phyloP scores from a whole-genome alignment of 2,797 vertebrate species.

The Sebastes cheni region DNA sequence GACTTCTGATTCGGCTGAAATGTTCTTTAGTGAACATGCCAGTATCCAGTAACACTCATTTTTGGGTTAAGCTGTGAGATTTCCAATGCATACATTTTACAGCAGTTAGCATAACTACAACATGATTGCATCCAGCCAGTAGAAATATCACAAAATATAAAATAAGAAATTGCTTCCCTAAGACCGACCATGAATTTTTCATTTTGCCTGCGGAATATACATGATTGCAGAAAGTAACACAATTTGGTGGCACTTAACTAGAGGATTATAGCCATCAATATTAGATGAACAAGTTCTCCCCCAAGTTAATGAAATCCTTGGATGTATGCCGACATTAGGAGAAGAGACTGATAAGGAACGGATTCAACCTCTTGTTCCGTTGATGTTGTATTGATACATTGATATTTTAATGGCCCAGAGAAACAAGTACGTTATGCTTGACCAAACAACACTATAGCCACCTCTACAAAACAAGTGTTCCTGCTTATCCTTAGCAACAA shows the following conservation, averaged over 20 bases:
- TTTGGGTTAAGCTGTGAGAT: neutral
- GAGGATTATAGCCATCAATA: constrained; percentile 82
- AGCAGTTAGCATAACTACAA: constrained; percentile 43
- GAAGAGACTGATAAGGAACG: constrained; percentile 48
- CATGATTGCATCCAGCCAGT: constrained; percentile 44
- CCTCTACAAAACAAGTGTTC: neutral
- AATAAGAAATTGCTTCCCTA: constrained; percentile 54
- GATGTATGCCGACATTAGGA: constrained; percentile 62
- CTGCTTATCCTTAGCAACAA: neutral
- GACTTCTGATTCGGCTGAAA: neutral
- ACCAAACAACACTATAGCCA: neutral
- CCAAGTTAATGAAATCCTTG: constrained; percentile 76
- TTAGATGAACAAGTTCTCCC: constrained; percentile 79
- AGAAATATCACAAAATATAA: constrained; percentile 45
- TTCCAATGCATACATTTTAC: constrained; percentile 23
- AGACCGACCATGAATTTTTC: constrained; percentile 70
- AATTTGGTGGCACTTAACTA: constrained; percentile 80
- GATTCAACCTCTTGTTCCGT: constrained; percentile 29
- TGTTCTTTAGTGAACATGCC: neutral
- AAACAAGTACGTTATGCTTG: neutral
- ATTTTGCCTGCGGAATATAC: constrained; percentile 75
- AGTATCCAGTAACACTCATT: neutral
- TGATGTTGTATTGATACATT: neutral
- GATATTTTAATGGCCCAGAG: constrained; percentile 2
- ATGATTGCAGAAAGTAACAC: constrained; percentile 78